Conservation (phyloP, 2,888 invertebrate genomes). For the Aspidiotus destructor region DNA sequence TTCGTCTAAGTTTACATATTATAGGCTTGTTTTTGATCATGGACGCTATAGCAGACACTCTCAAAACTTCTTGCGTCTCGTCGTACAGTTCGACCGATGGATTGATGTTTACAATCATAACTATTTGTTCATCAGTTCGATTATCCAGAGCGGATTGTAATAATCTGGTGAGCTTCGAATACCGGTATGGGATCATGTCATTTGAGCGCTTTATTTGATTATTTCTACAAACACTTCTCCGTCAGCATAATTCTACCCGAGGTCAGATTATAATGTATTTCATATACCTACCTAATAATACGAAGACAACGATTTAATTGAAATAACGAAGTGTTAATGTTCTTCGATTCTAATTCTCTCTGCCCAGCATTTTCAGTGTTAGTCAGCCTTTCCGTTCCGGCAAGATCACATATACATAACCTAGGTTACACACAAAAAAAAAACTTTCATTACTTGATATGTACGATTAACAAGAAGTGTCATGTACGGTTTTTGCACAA, state of each 20-base stretch:
- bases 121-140: slow-evolving; percentile 49
- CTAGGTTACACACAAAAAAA: slow-evolving; percentile 39
- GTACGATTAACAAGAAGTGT: no score
- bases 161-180: slow-evolving; percentile 79
- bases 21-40: slow-evolving; percentile 24
- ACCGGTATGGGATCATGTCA: slow-evolving; percentile 55
- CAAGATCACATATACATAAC: slow-evolving; percentile 82
- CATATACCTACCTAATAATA: slow-evolving; percentile 40
- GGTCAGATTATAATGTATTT: no score
- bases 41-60: slow-evolving; percentile 63
- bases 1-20: slow-evolving; percentile 3
- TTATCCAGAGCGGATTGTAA: slow-evolving; percentile 70
- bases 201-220: slow-evolving; percentile 40
- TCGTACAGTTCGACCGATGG: slow-evolving; percentile 62
- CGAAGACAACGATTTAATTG: slow-evolving; percentile 72
- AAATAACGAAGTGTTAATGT: slow-evolving; percentile 79
- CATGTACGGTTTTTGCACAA: no score
- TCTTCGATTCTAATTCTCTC: slow-evolving; percentile 70
- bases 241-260: neutral
- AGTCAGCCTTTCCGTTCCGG: slow-evolving; percentile 73
- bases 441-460: no score
- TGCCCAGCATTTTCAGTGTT: slow-evolving; percentile 64
- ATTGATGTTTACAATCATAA: slow-evolving; percentile 79
- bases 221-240: slow-evolving; percentile 35
- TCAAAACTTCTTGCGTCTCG: slow-evolving; percentile 53